Conservation (phyloP, 2,888 invertebrate genomes). For the Hyposoter dolosus region DNA sequence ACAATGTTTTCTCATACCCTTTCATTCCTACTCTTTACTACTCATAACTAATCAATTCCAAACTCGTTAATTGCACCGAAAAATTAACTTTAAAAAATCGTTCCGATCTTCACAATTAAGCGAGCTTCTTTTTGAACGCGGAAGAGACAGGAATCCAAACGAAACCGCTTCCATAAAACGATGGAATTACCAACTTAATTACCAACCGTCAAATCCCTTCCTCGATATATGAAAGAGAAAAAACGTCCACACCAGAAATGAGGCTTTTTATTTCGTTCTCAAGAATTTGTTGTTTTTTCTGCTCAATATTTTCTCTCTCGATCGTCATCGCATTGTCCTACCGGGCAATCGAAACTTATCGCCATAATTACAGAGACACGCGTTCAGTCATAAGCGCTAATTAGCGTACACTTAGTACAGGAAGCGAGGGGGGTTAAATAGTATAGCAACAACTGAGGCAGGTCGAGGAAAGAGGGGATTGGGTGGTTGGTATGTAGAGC, state of each 20-base stretch:
- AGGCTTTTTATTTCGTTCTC: background rate
- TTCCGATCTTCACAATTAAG: background rate
- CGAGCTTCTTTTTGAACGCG: too few relatives aligned
- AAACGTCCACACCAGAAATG: too few relatives aligned
- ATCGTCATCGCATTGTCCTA: background rate
- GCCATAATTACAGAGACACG: constrained; percentile 32
- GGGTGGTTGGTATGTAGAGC: constrained; percentile 35
- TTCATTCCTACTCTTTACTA: background rate
- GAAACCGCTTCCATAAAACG: background rate
- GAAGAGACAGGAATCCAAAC: background rate
- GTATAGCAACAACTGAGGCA: constrained; percentile 11
- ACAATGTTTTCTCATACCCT: background rate
- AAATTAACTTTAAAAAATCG: background rate
- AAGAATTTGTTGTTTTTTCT: background rate
- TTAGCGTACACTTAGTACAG: constrained; percentile 32
- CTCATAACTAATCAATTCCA: background rate
- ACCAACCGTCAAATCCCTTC: too few relatives aligned
- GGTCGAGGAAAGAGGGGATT: background rate
- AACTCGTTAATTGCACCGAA: background rate
- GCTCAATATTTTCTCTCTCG: background rate
- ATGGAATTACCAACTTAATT: too few relatives aligned
- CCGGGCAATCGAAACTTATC: constrained; percentile 29
- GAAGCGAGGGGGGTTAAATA: background rate
- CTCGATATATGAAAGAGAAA: too few relatives aligned
- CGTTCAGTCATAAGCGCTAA: constrained; percentile 46